Evolutionary conservation across 2,797 vertebrate genomes (phyloP).

Genomic region (Sebastes oblongus): DNA sequence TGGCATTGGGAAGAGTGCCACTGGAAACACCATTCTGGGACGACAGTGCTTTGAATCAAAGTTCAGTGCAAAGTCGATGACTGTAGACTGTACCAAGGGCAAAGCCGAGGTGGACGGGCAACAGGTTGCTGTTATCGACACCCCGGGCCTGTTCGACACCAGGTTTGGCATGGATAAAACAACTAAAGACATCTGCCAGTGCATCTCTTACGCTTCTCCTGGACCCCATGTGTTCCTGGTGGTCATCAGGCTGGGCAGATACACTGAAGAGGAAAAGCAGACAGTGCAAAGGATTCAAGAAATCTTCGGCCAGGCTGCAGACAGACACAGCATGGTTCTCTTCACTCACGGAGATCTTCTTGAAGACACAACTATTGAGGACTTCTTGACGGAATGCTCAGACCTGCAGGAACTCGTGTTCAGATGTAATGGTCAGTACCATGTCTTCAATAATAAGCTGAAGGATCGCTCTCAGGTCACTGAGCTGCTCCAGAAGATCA

Average conservation of each 20-base stretch:
- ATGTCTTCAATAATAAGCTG: slow-evolving; percentile 14
- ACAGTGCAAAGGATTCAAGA: background rate
- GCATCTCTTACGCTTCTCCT: too few relatives aligned
- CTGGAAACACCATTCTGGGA: slow-evolving; percentile 1
- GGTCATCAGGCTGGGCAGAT: background rate
- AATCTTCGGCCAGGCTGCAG: slow-evolving; percentile 10
- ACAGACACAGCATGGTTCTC: slow-evolving; percentile 30
- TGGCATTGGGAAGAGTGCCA: background rate
- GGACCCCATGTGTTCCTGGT: background rate
- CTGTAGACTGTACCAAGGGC: background rate
- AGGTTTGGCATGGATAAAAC: background rate
- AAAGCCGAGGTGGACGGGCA: fast-evolving
- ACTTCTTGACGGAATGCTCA: background rate
- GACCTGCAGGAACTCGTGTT: background rate
- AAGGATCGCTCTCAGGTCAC: too few relatives aligned
- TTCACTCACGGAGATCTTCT: background rate
- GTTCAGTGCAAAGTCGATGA: background rate
- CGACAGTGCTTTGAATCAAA: background rate
- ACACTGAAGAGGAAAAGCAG: background rate
- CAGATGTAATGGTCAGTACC: slow-evolving; percentile 15
- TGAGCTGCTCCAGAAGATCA: too few relatives aligned
- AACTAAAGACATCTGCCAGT: too few relatives aligned
- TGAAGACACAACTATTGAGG: background rate
- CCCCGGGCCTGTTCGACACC: slow-evolving; percentile 20
- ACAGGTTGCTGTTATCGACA: slow-evolving; percentile 6